phyloP scores from a whole-genome alignment of 2,113 vertebrate genomes.

The Struthidea cinerea region DNA sequence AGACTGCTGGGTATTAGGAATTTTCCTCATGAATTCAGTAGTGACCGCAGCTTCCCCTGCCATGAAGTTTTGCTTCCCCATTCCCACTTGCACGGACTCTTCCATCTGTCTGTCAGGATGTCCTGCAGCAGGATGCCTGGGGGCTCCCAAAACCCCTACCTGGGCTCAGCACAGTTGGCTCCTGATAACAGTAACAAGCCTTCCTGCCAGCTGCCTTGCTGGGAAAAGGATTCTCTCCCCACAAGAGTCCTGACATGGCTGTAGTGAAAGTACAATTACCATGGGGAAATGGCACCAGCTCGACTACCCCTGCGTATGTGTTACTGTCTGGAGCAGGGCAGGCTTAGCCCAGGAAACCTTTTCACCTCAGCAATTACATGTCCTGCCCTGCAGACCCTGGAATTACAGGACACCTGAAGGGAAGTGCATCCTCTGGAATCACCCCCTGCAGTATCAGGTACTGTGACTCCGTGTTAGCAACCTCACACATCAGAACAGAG shows the following conservation, averaged over 20 bases:
- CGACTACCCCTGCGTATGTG: neutral
- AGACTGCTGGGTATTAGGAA: neutral
- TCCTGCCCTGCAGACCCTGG: neutral
- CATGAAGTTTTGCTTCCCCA: neutral
- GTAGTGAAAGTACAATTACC: neutral
- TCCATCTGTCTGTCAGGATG: neutral
- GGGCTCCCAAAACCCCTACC: neutral
- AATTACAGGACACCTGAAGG: neutral
- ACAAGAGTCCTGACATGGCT: neutral
- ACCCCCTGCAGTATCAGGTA: neutral
- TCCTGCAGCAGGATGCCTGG: neutral
- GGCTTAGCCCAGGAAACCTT: neutral
- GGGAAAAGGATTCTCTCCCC: neutral
- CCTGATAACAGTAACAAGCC: neutral
- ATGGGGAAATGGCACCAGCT: neutral
- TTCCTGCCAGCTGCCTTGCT: neutral
- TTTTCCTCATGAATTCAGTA: neutral
- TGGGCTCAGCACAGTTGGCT: neutral
- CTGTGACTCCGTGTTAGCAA: accelerated
- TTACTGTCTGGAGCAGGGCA: neutral
- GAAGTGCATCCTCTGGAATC: neutral
- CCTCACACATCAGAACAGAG: neutral
- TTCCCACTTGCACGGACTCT: neutral
- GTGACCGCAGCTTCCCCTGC: neutral
- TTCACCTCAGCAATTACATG: neutral